Conservation (phyloP, 2,113 vertebrate species). For the Tetrax tetrax region DNA sequence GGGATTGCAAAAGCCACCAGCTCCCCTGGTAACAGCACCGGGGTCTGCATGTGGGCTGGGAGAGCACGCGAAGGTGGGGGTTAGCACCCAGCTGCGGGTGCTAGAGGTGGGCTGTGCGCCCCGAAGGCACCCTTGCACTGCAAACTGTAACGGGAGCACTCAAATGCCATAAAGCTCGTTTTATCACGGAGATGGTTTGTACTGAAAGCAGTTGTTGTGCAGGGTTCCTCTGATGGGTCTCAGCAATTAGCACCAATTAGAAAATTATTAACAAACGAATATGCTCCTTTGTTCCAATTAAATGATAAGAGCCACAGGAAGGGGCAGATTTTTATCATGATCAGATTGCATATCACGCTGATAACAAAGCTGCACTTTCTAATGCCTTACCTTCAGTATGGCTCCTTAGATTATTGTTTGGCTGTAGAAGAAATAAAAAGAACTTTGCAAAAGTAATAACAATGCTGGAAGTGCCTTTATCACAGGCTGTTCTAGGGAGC, state of each 20-base stretch:
- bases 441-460: background rate
- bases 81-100: accelerated
- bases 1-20: background rate
- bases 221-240: background rate
- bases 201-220: background rate
- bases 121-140: background rate
- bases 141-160: background rate
- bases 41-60: accelerated
- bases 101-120: background rate
- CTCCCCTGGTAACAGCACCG: background rate
- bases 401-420: conserved; percentile 30
- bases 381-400: background rate
- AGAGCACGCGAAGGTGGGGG: accelerated
- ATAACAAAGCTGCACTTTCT: conserved; percentile 34
- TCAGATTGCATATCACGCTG: conserved; percentile 50
- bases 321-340: conserved; percentile 54
- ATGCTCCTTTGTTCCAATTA: conserved; percentile 49
- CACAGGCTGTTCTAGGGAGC: background rate
- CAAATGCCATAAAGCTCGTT: background rate
- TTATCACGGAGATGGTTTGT: background rate
- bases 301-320: conserved; percentile 60
- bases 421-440: background rate
- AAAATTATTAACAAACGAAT: conserved; percentile 58
- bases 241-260: conserved; percentile 49
- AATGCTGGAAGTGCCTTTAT: conserved; percentile 19